Percentiles rank a stretch among this genome's conserved stretches.
These are phyloP conservation scores for Apaloderma vittatum DNA, from an alignment of 2,113 vertebrate genomes.

Conservation along the genomic window DNA sequence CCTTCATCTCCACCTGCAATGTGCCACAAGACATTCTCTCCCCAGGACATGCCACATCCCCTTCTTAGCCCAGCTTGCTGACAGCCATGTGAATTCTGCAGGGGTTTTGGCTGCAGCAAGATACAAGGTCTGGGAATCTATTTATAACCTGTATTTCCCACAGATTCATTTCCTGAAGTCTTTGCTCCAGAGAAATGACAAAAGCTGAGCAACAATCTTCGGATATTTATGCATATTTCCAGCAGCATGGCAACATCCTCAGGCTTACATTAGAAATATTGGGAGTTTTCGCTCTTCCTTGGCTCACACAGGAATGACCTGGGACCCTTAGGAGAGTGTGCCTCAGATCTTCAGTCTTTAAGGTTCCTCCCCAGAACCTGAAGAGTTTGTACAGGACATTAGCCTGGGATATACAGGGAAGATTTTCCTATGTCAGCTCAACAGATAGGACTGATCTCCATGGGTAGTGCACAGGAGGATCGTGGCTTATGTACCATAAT, in stretches of 20 bases:
- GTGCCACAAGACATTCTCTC: not conserved
- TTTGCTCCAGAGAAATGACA: not conserved
- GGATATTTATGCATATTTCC: not conserved
- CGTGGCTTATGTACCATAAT: not conserved
- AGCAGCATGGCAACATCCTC: not conserved
- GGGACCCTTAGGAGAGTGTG: not conserved
- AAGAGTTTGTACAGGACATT: not conserved
- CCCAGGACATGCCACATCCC: not conserved
- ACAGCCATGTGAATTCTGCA: not conserved
- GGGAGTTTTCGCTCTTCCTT: not conserved
- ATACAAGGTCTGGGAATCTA: not conserved
- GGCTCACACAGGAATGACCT: not conserved
- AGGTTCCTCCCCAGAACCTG: not conserved
- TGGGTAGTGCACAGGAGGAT: not conserved
- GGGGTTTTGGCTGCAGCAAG: not conserved
- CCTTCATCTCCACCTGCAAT: not conserved
- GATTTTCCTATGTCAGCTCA: not conserved
- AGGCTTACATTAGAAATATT: not conserved
- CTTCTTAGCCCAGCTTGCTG: not conserved
- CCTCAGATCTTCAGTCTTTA: not conserved
- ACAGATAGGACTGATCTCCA: not conserved
- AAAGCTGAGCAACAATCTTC: not conserved
- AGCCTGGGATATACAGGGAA: not conserved
- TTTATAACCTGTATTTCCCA: not conserved
- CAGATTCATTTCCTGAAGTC: not conserved